Percentiles rank a stretch among this genome's conserved stretches.
Conservation (phyloP, 2,888 invertebrate species). For the Andrena trimmerana region DNA sequence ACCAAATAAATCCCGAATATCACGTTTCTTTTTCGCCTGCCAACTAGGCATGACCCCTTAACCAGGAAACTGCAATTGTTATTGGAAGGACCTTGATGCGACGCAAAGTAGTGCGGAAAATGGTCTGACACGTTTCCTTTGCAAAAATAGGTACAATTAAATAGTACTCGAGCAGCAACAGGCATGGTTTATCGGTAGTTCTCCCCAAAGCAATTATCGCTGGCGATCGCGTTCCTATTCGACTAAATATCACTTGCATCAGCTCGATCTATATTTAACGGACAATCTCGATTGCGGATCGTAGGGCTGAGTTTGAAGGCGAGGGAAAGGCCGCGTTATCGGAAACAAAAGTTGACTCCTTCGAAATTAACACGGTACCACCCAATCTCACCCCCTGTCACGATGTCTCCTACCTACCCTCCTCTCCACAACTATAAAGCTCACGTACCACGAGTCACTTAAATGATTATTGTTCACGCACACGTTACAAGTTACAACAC, state of each 20-base stretch:
- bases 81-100: background rate
- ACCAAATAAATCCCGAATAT: too few relatives aligned
- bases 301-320: background rate
- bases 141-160: background rate
- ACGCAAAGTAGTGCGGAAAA: background rate
- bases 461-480: conserved; percentile 58
- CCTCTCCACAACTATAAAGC: conserved; percentile 28
- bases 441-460: conserved; percentile 67
- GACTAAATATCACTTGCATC: background rate
- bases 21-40: too few relatives aligned
- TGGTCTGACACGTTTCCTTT: background rate
- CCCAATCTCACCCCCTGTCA: background rate
- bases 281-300: background rate
- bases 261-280: background rate
- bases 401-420: conserved; percentile 25
- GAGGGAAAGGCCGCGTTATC: background rate
- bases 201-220: conserved; percentile 26
- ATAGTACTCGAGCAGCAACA: conserved; percentile 48
- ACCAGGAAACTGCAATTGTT: background rate
- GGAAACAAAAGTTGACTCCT: background rate
- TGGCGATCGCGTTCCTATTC: conserved; percentile 23
- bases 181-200: conserved; percentile 16
- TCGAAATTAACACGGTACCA: background rate
- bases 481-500: conserved; percentile 6
- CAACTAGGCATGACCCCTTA: too few relatives aligned